Evolutionary conservation across 2,888 invertebrate genomes (phyloP).

Genomic region (Chloroclystis v-ata): DNA sequence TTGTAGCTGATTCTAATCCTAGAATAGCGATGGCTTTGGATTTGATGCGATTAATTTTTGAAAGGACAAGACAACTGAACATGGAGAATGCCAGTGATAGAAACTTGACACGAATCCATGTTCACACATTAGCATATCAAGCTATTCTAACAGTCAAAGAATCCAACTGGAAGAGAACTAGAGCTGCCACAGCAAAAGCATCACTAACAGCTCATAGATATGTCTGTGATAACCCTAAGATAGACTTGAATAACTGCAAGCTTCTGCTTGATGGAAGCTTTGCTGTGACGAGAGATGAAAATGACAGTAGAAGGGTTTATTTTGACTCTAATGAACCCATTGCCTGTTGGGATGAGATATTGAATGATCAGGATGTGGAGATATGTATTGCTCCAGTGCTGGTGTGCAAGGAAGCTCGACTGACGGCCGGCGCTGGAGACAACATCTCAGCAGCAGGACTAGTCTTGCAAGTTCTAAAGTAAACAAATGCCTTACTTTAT

Average conservation of each 20-base stretch:
- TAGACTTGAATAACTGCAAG: slow-evolving; percentile 67
- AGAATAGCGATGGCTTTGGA: slow-evolving; percentile 88
- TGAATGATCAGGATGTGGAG: slow-evolving; percentile 73
- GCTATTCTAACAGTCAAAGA: slow-evolving; percentile 84
- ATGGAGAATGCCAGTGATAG: slow-evolving; percentile 66
- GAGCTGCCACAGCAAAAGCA: slow-evolving; percentile 89
- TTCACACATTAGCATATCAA: slow-evolving; percentile 93
- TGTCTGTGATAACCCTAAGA: slow-evolving; percentile 84
- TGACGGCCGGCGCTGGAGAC: slow-evolving; percentile 92
- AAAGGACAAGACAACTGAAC: slow-evolving; percentile 60
- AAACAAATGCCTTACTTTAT: slow-evolving; percentile 32
- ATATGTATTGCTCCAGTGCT: slow-evolving; percentile 91
- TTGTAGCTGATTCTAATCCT: slow-evolving; percentile 88
- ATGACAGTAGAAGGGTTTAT: slow-evolving; percentile 76
- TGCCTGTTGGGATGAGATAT: slow-evolving; percentile 87
- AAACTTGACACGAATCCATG: slow-evolving; percentile 85
- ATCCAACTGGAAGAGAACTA: slow-evolving; percentile 86
- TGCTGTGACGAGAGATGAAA: slow-evolving; percentile 80
- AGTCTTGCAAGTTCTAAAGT: slow-evolving; percentile 80
- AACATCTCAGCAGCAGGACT: slow-evolving; percentile 94
- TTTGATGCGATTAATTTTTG: slow-evolving; percentile 80
- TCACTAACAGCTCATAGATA: slow-evolving; percentile 89
- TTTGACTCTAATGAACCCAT: slow-evolving; percentile 85
- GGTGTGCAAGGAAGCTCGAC: slow-evolving; percentile 87
- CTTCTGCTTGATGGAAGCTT: slow-evolving; percentile 90